A percentile compares a stretch with the other conserved stretches of the same genome.
phyloP scores from a whole-genome alignment of 2,888 invertebrate species.

The Melieria crassipennis region DNA sequence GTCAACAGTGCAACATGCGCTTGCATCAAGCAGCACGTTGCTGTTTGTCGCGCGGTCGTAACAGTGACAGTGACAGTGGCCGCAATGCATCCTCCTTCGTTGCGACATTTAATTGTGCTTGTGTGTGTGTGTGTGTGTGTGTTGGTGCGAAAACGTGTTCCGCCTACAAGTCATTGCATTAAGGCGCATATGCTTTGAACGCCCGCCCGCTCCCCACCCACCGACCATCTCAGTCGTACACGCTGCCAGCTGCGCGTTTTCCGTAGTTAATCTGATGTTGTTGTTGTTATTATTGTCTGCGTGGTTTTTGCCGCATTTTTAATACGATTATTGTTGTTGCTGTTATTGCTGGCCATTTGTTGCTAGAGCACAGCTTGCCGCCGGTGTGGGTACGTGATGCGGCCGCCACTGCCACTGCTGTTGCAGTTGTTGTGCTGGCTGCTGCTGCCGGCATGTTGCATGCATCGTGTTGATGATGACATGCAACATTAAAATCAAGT shows the following conservation, averaged over 20 bases:
- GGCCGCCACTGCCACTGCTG: background rate
- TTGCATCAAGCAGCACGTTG: no score
- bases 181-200: background rate
- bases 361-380: background rate
- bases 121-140: slow-evolving; percentile 10
- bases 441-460: background rate
- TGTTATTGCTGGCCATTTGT: no score
- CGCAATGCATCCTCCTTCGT: no score
- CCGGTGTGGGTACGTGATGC: background rate
- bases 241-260: background rate
- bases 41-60: no score
- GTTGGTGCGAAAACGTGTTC: slow-evolving; percentile 49
- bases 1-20: no score
- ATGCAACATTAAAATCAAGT: background rate
- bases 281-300: background rate
- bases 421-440: background rate
- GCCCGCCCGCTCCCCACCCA: background rate
- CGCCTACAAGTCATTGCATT: slow-evolving; percentile 51
- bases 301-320: no score
- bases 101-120: no score
- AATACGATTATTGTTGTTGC: no score
- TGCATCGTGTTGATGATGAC: background rate
- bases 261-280: slow-evolving; percentile 6
- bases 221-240: background rate
- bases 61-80: no score